Base-by-base conservation (phyloP, 1,140 invertebrate genomes). In the Lycorma delicatula region DNA sequence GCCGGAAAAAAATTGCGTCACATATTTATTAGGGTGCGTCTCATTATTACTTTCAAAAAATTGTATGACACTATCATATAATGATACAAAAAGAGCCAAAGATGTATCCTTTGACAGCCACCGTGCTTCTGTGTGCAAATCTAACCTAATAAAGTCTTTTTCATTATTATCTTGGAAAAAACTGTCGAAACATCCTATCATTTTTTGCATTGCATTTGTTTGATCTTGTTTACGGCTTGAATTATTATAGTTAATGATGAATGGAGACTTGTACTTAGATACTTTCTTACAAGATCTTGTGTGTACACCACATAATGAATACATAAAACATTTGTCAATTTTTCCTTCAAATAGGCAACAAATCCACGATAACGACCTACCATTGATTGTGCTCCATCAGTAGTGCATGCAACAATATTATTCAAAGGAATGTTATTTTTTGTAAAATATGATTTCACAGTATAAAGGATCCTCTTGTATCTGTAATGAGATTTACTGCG, bases 381-480 rank as follows among this genome's bases (percentile, higher is more conserved):
- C 49, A 51, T 51, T 51, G 49, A 27, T 51, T 7, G 3, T 16
- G 49, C 26, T 27, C 49, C 26, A 51, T 51, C 49, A 29, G 26
- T 28, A 28, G 49, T 16, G 27, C 49, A 51, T 51, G 49, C 25
- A 28, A 51, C 25, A 51, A 51, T 29, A 51, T 51, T 51, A 29
- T 29, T 16, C 25, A 51, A 28, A 18, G 49, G 49, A 23, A 51
- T 51, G 7, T 51, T 29, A 5, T 51, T 51, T 51, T 51, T 29
- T 18, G 18, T 26, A 28, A 51, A 27, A 20, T 5, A 28, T 18
- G 49, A 51, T 51, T 51, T 51, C 25, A 51, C 49, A 5, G 16
- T 11, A 27, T 51, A 23, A 26, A 51, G 12, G 20, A 51, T 28
- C 49, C 49, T 51, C 6, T 51, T 51, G 23, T 51, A 51, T 51